phyloP scores from a whole-genome alignment of 53 echinoderm and acorn worm species.

The Pentamera pediparva region DNA sequence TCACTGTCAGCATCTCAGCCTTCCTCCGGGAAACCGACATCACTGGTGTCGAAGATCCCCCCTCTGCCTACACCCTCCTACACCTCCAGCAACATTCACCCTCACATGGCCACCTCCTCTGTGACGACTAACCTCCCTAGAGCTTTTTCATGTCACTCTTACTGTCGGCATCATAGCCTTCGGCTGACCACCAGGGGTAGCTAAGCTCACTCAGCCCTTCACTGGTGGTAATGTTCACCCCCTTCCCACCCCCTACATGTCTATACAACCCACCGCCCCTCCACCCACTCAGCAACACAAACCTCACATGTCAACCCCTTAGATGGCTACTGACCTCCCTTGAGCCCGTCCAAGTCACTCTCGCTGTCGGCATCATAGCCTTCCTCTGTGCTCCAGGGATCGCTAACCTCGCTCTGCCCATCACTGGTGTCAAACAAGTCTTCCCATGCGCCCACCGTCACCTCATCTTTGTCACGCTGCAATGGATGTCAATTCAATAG shows the following conservation, averaged over 20 bases:
- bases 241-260: too few species aligned
- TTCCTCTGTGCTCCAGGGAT: conserved; percentile 73
- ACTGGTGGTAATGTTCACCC: too few species aligned
- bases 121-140: too few species aligned
- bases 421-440: conserved; percentile 89
- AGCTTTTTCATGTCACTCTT: background rate
- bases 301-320: background rate
- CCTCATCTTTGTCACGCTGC: too few species aligned
- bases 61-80: too few species aligned
- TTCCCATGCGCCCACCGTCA: too few species aligned
- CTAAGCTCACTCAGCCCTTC: background rate
- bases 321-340: background rate
- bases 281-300: too few species aligned
- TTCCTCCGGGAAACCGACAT: conserved; percentile 74
- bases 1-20: conserved; percentile 97
- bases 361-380: conserved; percentile 97
- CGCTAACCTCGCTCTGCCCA: conserved; percentile 81
- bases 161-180: conserved; percentile 88
- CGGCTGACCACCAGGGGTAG: conserved; percentile 63
- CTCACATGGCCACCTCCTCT: too few species aligned
- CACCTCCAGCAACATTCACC: too few species aligned
- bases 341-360: conserved; percentile 40
- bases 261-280: background rate
- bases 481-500: too few species aligned
- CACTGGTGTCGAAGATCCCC: conserved; percentile 81